Conservation (phyloP, 2,113 vertebrate species). For the Eulacestoma nigropectus region DNA sequence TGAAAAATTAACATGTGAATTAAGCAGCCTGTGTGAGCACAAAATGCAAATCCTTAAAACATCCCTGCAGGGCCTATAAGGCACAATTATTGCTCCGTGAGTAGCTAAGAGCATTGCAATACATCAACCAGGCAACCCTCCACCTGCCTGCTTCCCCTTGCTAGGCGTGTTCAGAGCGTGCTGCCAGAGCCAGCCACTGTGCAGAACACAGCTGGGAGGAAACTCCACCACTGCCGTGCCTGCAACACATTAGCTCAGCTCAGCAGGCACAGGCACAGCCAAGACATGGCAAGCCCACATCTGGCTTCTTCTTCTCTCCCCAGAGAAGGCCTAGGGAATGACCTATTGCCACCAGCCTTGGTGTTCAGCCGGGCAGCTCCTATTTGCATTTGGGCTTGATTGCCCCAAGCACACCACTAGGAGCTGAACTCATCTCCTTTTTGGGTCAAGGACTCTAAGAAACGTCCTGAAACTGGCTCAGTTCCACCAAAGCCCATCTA, state of each 20-base stretch:
- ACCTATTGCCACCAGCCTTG: background rate
- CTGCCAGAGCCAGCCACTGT: background rate
- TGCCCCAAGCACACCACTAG: background rate
- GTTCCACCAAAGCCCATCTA: background rate
- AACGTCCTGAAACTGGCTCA: background rate
- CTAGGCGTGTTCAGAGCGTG: background rate
- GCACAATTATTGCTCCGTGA: background rate
- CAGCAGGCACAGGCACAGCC: background rate
- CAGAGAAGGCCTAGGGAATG: background rate
- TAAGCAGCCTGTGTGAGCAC: background rate
- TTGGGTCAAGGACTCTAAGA: background rate
- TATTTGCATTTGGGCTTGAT: background rate
- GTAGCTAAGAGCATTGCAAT: background rate
- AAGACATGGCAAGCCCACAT: background rate
- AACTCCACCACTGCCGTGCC: background rate
- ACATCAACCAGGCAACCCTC: background rate
- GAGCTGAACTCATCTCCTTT: background rate
- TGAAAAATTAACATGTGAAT: slow-evolving; percentile 1
- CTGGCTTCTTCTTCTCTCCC: background rate
- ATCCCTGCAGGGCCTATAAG: background rate
- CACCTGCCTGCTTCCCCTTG: background rate
- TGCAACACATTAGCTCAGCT: background rate
- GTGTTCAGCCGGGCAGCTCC: background rate
- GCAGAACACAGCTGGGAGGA: background rate
- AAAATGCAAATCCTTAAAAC: slow-evolving; percentile 2